Evolutionary conservation across 2,113 vertebrate genomes (phyloP), one percentile per base, ranked within the genome.

Genomic region (Rhinoderma darwinii): DNA sequence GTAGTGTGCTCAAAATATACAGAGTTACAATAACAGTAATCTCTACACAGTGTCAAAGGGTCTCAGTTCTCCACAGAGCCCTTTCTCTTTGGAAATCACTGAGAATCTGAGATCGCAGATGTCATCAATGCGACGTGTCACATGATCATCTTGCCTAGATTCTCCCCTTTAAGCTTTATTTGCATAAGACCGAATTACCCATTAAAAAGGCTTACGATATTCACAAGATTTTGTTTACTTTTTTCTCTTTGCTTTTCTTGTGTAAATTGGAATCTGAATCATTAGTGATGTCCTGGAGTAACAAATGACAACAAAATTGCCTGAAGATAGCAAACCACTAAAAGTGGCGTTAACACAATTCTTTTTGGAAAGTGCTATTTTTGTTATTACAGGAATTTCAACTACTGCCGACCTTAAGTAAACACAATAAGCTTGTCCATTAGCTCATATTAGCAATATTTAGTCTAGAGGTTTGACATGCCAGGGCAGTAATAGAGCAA

Each of bases 371-470:
- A 61, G 59, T 61, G 59, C 59, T 61, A n/a, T 61, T 61, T 61
- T 61, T 61, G 25, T 61, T 61, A 61, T 61, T 61, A 27, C 59
- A 61, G 59, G 56, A 61, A 61, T 61, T 61, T 61, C 9, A 61
- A 27, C n/a, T 27, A 10, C 59, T 61, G 59, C n/a, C 59, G 8
- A 27, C 59, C 59, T 61, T 61, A 61, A 9, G 4, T 61, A 61
- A 61, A 61, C 59, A 61, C n/a, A 6, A 61, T 61, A 61, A 27
- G 59, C 25, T 61, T 61, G 59, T 61, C 59, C 59, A 61, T 61
- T 61, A 61, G 59, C 59, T 61, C n/a, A 61, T 61, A 61, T 61
- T 27, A 61, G 59, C n/a, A 61, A 61, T 61, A 61, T 61, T 61
- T 61, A 61, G 59, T 61, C 59, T 61, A 61, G 25, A 61, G 59